Evolutionary conservation across 2,113 vertebrate species (phyloP).

Genomic region (Butorides virescens): DNA sequence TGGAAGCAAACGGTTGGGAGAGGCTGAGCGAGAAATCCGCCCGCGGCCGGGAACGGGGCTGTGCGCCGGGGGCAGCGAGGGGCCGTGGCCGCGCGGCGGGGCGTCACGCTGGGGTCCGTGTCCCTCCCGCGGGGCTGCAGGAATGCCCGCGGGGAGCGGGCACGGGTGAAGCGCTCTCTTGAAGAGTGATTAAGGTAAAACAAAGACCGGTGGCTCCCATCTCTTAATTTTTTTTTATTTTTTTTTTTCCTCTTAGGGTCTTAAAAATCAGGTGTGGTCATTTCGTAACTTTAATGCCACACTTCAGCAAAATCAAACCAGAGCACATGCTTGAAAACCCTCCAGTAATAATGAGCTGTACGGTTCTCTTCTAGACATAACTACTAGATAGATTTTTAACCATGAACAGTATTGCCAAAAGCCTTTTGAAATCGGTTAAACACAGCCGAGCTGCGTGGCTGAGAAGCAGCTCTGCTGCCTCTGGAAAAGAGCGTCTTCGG

Average conservation of each 20-base stretch:
- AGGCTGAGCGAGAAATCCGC: too few relatives aligned
- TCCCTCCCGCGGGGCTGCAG: fast-evolving
- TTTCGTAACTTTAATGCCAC: fast-evolving
- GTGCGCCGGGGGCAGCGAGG: too few relatives aligned
- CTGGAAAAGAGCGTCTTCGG: background rate
- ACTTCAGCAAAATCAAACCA: background rate
- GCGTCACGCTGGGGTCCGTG: background rate
- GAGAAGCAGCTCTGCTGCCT: background rate
- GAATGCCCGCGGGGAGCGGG: fast-evolving
- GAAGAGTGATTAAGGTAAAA: background rate
- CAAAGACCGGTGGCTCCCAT: fast-evolving
- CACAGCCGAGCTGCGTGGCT: background rate
- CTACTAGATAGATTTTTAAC: background rate
- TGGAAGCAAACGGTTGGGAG: too few relatives aligned
- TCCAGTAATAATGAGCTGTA: background rate
- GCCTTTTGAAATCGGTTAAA: background rate
- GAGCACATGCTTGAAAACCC: background rate
- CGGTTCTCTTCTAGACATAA: background rate
- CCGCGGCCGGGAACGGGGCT: too few relatives aligned
- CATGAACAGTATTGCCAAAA: background rate
- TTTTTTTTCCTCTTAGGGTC: background rate
- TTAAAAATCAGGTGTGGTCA: fast-evolving
- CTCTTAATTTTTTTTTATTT: background rate
- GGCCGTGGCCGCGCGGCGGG: too few relatives aligned
- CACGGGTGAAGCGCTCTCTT: fast-evolving